Evolutionary conservation across 2,888 invertebrate genomes (phyloP), one percentile per base, ranked within the genome.

Genomic region (Meteorus colon): DNA sequence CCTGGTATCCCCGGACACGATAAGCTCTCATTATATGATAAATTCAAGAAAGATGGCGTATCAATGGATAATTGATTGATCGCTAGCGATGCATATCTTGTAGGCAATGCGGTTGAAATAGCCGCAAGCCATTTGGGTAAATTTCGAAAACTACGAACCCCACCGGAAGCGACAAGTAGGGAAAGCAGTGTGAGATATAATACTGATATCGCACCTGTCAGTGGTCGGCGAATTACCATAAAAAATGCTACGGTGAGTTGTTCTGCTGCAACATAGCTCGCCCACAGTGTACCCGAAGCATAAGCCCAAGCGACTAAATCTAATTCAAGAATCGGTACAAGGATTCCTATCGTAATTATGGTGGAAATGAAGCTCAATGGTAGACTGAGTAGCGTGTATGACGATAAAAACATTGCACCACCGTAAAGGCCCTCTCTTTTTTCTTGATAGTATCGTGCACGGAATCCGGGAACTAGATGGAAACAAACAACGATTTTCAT

Each of bases 381-480:
- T 75, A 97, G 90, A 0, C 96, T 95, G 16, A 96, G 93, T 2
- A 96, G 89, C 79, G 95, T 94, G 90, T 96, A 96, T 0, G 96
- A 94, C 0, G 96, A 91, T 0, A 97, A 91, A 83, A 97, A 92
- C 80, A 96, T 93, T 0, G 96, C 95, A 0, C 97, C 97, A 3
- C 96, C 94, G 88, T 98, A 98, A 0, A 96, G 90, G 0, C 97
- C 97, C 89, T 97, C 97, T 72, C 97, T 94, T 0, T 95, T 94
- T 86, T 98, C 98, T 86, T 97, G 97, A 82, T 96, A 97, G 90
- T 97, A 97, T 59, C 96, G 92, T n/a, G 96, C 96, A n/a, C 97
- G 92, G 90, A 96, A 96, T 45, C 93, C 93, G 3, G 96, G 95
- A 91, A 94, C 96, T 96, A 86, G 77, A 78, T 66, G n/a, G 51